Evolutionary conservation across 2,113 vertebrate genomes (phyloP), one percentile per base, ranked within the genome.

Genomic region (Lota lota): DNA sequence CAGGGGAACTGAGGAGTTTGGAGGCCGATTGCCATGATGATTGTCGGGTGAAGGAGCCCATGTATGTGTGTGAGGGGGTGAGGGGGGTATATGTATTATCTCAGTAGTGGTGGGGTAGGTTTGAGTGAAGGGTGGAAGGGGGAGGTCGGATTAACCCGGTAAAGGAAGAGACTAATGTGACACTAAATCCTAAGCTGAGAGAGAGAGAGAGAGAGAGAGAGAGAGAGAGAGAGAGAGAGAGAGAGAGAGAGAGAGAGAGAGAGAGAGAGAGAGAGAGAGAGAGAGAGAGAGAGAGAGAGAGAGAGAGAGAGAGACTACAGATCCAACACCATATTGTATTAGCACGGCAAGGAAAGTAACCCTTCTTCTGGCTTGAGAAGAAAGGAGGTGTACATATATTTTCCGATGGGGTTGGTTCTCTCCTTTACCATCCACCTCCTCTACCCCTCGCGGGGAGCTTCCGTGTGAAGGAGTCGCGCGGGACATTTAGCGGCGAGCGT

Each of bases 391-490:
- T 58, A 5, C 19, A 75, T 70, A 80, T 80, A 68, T 1, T 16
- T 15, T 8, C 65, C 5, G n/a, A n/a, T n/a, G n/a, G n/a, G n/a
- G n/a, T n/a, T n/a, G n/a, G n/a, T n/a, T n/a, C 60, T 70, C 53
- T 66, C 63, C 69, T 73, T 24, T 62, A 50, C 4, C 10, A 20
- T 60, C 64, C 61, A 70, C 68, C 47, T 66, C 69, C 76, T 11
- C 61, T 24, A 24, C 53, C 61, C 80, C 85, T 63, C 83, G 81
- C 15, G 20, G 70, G 28, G 70, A 81, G 40, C 40, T 10, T 47
- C 40, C 64, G 64, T 79, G 76, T 73, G 78, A 85, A 84, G 73
- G 69, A 64, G 66, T 75, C 85, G 81, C 84, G 72, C 62, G 83
- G 74, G 83, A 73, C 67, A 80, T 80, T 59, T 67, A 77, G 57